Percentiles rank a stretch among this genome's conserved stretches.
Conservation (phyloP, 2,888 invertebrate species). For the Bombylius discolor region DNA sequence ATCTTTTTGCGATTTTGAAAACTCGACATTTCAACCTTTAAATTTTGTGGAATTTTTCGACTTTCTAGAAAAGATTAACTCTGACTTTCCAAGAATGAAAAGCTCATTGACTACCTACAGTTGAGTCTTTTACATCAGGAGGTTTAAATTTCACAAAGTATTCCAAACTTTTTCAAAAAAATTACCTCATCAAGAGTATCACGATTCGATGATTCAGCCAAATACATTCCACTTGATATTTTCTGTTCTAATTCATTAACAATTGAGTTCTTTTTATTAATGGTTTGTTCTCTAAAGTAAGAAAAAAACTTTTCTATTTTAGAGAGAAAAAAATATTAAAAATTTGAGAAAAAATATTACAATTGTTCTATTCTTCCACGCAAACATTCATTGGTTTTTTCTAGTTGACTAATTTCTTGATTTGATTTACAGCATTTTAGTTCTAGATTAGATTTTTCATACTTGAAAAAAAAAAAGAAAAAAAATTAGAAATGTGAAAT, state of each 20-base stretch:
- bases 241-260: slow-evolving; percentile 10
- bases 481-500: neutral
- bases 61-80: no score
- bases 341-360: neutral
- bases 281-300: slow-evolving; percentile 6
- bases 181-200: slow-evolving; percentile 11
- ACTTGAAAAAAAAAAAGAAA: no score
- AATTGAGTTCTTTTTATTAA: slow-evolving; percentile 4
- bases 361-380: slow-evolving; percentile 4
- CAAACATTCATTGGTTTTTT: slow-evolving; percentile 5
- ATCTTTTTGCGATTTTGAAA: no score
- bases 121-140: no score
- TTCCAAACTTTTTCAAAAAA: no score
- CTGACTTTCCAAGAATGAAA: no score
- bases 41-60: no score
- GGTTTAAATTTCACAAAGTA: no score
- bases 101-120: no score
- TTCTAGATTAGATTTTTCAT: no score
- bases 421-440: slow-evolving; percentile 5
- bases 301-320: neutral
- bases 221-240: slow-evolving; percentile 7
- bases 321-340: neutral
- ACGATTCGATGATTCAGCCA: slow-evolving; percentile 3
- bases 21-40: no score
- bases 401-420: slow-evolving; percentile 8